A percentile compares a stretch with the other conserved stretches of the same genome.
These are phyloP conservation scores for Epirrhoe tristata DNA, from an alignment of 2,888 invertebrate species.

Conservation along the genomic window DNA sequence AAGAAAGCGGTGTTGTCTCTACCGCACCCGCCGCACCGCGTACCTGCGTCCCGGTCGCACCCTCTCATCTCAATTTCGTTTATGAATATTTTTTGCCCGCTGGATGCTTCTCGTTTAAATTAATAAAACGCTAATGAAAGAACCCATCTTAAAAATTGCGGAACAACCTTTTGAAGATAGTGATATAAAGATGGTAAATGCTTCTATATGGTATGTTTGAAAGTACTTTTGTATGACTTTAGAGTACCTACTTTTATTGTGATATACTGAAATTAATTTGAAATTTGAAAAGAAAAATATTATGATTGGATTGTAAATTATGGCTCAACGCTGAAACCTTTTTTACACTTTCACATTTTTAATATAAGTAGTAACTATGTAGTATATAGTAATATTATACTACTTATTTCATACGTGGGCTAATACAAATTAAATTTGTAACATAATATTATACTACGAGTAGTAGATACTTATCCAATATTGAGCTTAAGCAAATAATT, in stretches of 20 bases:
- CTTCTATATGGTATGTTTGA: not conserved
- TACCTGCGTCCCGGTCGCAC: conserved; percentile 56
- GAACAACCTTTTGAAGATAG: conserved; percentile 23
- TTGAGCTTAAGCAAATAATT: conserved; percentile 23
- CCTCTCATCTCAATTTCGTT: conserved; percentile 69
- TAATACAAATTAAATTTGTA: no score
- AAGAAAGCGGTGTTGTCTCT: conserved; percentile 62
- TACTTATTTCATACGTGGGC: no score
- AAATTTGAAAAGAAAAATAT: not conserved
- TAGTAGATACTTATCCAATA: conserved; percentile 24
- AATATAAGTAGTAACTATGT: no score
- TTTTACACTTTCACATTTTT: no score
- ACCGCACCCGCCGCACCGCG: conserved; percentile 48
- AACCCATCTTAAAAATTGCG: conserved; percentile 50
- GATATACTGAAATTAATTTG: not conserved
- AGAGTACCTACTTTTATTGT: not conserved
- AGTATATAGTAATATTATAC: no score
- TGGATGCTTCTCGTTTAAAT: conserved; percentile 66
- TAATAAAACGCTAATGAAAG: conserved; percentile 71
- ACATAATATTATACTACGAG: no score
- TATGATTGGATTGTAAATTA: no score
- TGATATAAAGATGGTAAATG: conserved; percentile 3
- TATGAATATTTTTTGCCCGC: conserved; percentile 67
- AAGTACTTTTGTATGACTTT: not conserved
- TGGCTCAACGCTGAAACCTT: no score